A percentile compares a stretch with the other conserved stretches of the same genome.
phyloP scores from a whole-genome alignment of 2,113 vertebrate genomes.

The Sander lucioperca region DNA sequence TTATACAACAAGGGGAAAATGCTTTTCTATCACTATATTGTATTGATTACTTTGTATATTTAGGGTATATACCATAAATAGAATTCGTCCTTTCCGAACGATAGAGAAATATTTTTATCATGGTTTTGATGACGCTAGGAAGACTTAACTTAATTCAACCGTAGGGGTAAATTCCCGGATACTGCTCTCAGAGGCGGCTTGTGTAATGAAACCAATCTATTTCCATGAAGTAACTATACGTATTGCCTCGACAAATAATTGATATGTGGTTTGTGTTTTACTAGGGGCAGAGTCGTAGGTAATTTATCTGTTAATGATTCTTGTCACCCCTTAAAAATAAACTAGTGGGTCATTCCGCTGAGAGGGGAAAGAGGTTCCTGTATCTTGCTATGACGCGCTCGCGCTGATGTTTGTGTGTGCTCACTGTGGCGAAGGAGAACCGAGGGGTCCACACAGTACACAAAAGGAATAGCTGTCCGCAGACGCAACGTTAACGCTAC shows the following conservation, averaged over 20 bases:
- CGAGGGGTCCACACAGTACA: slow-evolving; percentile 3
- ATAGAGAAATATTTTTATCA: slow-evolving; percentile 3
- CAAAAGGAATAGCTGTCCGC: background rate
- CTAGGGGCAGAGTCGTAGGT: accelerated
- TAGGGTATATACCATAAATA: background rate
- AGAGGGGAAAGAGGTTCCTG: slow-evolving; percentile 33
- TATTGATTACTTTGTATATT: background rate
- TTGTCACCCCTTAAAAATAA: background rate
- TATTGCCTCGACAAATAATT: accelerated
- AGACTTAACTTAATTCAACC: background rate
- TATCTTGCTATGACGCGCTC: slow-evolving; percentile 58
- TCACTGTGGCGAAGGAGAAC: background rate
- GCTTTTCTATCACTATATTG: accelerated
- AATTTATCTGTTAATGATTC: accelerated
- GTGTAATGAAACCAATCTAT: accelerated
- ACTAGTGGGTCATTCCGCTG: slow-evolving; percentile 61
- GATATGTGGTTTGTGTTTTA: background rate
- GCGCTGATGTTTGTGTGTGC: slow-evolving; percentile 28
- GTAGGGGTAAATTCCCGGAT: background rate
- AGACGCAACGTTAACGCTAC: background rate
- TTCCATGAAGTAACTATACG: accelerated
- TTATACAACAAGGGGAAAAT: background rate
- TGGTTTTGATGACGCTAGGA: slow-evolving; percentile 53
- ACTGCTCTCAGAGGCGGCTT: background rate
- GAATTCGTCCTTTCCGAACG: background rate